Evolutionary conservation across 2,888 invertebrate genomes (phyloP).

Genomic region (Polymixis lichenea): DNA sequence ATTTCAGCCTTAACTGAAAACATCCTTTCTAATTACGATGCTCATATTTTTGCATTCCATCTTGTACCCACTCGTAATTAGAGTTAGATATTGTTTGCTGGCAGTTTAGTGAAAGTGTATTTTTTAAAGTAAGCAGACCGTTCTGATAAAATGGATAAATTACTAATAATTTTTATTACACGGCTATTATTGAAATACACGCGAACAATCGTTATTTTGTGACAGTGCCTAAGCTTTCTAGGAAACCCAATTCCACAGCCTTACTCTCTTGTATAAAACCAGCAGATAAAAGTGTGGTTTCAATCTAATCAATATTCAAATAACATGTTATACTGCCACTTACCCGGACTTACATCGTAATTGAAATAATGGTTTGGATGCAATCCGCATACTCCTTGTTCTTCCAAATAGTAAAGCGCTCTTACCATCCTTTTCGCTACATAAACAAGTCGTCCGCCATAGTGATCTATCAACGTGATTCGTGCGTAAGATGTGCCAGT

Average conservation of each 20-base stretch:
- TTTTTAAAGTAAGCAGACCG: not conserved
- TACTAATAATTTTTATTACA: not conserved
- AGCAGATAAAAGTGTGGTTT: not conserved
- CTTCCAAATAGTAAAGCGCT: not conserved
- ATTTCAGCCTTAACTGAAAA: slow-evolving; percentile 66
- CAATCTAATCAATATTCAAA: not conserved
- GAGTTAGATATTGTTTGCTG: not conserved
- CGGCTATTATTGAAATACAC: too few species aligned
- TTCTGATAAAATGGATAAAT: not conserved
- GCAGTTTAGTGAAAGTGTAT: not conserved
- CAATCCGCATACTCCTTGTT: slow-evolving; percentile 1
- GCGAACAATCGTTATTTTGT: not conserved
- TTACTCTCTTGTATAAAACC: not conserved
- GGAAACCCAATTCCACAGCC: not conserved
- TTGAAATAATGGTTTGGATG: not conserved
- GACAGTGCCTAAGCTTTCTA: not conserved
- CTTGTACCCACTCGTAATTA: slow-evolving; percentile 9
- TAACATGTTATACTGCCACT: too few species aligned
- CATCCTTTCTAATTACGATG: slow-evolving; percentile 66
- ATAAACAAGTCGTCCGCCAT: slow-evolving; percentile 37
- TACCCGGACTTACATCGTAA: not conserved
- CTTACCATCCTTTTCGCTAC: slow-evolving; percentile 5
- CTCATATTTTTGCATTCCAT: slow-evolving; percentile 65
- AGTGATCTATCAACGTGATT: slow-evolving; percentile 15
- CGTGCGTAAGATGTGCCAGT: slow-evolving; percentile 38